Evolutionary conservation across 2,888 invertebrate genomes (phyloP), one percentile per base, ranked within the genome.

Genomic region (Tachina lurida): DNA sequence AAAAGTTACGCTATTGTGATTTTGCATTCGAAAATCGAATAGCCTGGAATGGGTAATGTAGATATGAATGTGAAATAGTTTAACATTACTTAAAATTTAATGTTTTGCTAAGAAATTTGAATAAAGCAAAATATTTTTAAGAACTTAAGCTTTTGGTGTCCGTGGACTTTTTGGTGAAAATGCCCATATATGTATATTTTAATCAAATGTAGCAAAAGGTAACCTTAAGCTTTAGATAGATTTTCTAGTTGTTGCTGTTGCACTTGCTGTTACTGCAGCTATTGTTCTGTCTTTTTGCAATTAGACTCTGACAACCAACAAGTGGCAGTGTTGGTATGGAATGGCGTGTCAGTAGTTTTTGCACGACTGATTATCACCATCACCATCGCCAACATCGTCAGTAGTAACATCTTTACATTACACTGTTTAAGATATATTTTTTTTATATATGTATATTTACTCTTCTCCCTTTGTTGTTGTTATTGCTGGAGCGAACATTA

Each of bases 271-370:
- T 19, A 2, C 4, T 9, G 56, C 19, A 17, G 47, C 52, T 60
- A 19, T 39, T 49, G 43, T 41, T 56, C 43, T 58, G 47, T 22
- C 41, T 79, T 74, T 54, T 4, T 60, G 68, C 52, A 74, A 68
- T 81, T 62, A 68, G 74, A 71, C 62, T 39, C 71, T 65, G 63
- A 71, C 58, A 68, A 58, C 49, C 60, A 76, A 63, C 58, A 71
- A 71, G 67, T 74, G 73, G 22, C 71, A 68, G 43, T 65, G 77
- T 78, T 78, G 67, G 56, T 15, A 58, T 63, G n/a, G 67, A 39
- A 87, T 90, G 86, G 90, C 90, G 90, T 90, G 90, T 89, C 90
- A 90, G 89, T 88, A 90, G 88, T 90, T 88, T 87, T 90, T 91
- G 91, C 90, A 90, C 90, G 89, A 91, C 88, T 90, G 90, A 90